Conservation (phyloP, 2,888 invertebrate species). For the Cheilosia soror region DNA sequence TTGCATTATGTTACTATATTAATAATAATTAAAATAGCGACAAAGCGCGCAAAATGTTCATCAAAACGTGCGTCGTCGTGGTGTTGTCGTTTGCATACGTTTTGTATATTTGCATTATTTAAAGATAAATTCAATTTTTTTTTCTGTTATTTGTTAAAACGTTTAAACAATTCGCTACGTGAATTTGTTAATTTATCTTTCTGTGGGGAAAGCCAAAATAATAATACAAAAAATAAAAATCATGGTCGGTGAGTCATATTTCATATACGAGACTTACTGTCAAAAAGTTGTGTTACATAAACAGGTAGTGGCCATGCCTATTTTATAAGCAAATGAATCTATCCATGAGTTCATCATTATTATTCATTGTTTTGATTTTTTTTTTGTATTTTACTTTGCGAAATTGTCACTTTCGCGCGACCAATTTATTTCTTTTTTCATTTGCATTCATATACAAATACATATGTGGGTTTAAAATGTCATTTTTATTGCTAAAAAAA, state of each 20-base stretch:
- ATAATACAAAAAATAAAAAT: constrained; percentile 36
- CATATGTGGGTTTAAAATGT: constrained; percentile 30
- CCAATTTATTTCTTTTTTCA: constrained; percentile 11
- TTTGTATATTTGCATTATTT: constrained; percentile 43
- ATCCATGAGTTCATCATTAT: constrained; percentile 67
- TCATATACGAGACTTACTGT: constrained; percentile 14
- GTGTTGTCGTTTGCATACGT: constrained; percentile 35
- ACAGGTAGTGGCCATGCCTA: constrained; percentile 46
- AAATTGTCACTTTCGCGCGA: constrained; percentile 52
- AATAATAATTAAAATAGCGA: neutral
- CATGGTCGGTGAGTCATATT: constrained; percentile 50
- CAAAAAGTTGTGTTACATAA: constrained; percentile 38
- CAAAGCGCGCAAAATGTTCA: neutral
- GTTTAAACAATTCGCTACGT: constrained; percentile 36
- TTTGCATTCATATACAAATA: neutral
- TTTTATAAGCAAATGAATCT: constrained; percentile 34
- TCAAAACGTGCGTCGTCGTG: constrained; percentile 9
- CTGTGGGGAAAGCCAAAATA: constrained; percentile 72
- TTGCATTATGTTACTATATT: constrained; percentile 39
- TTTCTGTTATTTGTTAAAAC: constrained; percentile 46
- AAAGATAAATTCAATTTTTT: constrained; percentile 23
- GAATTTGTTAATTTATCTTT: constrained; percentile 52
- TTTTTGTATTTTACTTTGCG: constrained; percentile 30
- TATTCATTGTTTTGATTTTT: constrained; percentile 41
- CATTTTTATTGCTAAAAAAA: constrained; percentile 3